Percentiles rank a stretch among this genome's conserved stretches.
Conservation (phyloP, 2,888 invertebrate species). For the Drosophila mercatorum region DNA sequence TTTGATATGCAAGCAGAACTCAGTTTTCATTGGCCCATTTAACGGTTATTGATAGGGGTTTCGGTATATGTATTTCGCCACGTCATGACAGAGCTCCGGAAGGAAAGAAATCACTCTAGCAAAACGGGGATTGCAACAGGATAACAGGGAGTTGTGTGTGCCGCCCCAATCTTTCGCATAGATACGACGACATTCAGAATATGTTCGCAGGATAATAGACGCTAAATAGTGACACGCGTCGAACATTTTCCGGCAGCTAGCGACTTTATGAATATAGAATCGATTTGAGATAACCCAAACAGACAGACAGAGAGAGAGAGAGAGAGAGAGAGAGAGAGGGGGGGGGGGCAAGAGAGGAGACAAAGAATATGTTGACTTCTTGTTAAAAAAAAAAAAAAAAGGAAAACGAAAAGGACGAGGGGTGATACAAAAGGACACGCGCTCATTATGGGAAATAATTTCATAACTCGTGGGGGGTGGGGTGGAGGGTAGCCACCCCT, state of each 20-base stretch:
- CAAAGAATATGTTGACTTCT: constrained; percentile 72
- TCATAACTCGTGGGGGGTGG: constrained; percentile 83
- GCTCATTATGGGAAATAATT: constrained; percentile 84
- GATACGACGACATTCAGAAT: constrained; percentile 71
- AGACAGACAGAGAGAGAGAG: background rate
- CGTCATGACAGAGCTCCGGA: constrained; percentile 38
- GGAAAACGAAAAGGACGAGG: constrained; percentile 19
- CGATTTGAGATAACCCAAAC: constrained; percentile 40
- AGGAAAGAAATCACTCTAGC: constrained; percentile 56
- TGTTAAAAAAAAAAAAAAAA: constrained; percentile 51
- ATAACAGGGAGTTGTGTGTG: constrained; percentile 23
- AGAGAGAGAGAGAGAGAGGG: background rate
- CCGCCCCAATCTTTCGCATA: background rate
- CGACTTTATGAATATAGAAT: constrained; percentile 58
- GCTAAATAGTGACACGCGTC: constrained; percentile 85
- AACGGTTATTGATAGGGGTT: background rate
- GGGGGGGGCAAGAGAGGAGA: background rate
- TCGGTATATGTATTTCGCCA: constrained; percentile 13
- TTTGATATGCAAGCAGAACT: background rate
- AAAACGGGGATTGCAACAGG: constrained; percentile 39
- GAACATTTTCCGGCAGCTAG: constrained; percentile 66
- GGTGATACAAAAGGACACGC: constrained; percentile 50
- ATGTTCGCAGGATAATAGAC: constrained; percentile 82
- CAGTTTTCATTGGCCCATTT: background rate
- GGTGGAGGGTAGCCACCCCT: constrained; percentile 66